Conservation (phyloP, 2,888 invertebrate genomes). For the Apotomis betuletana region DNA sequence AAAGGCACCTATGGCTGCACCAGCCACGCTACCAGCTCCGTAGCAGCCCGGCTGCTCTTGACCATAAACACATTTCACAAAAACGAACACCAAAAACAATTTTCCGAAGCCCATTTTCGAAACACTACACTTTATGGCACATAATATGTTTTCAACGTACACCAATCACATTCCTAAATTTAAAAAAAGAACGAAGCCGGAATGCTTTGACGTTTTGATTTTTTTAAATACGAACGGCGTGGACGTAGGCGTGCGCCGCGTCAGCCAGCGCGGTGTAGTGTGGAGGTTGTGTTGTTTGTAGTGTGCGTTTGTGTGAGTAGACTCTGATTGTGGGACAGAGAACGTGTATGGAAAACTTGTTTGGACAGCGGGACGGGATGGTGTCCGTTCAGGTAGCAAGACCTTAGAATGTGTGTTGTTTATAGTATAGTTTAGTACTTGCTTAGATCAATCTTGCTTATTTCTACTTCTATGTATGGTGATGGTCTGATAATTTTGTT, state of each 20-base stretch:
- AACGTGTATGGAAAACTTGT: conserved; percentile 75
- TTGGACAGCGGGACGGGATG: conserved; percentile 59
- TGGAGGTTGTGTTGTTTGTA: conserved; percentile 48
- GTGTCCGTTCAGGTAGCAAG: conserved; percentile 49
- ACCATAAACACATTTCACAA: conserved; percentile 75
- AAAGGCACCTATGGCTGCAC: conserved; percentile 88
- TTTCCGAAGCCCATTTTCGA: conserved; percentile 72
- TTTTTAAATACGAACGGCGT: conserved; percentile 48
- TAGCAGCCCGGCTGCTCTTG: conserved; percentile 82
- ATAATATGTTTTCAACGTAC: conserved; percentile 59
- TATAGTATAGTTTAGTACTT: too few species aligned
- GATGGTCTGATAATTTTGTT: too few species aligned
- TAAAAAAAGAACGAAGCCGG: conserved; percentile 56
- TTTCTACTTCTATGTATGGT: too few species aligned
- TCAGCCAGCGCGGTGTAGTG: conserved; percentile 73
- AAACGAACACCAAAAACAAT: conserved; percentile 74
- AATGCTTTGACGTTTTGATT: conserved; percentile 60
- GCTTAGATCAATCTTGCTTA: too few species aligned
- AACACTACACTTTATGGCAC: conserved; percentile 71
- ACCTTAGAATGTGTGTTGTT: conserved; percentile 18
- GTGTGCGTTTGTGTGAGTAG: conserved; percentile 51
- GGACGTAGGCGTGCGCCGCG: conserved; percentile 65
- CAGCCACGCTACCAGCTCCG: conserved; percentile 87
- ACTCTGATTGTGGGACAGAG: conserved; percentile 75
- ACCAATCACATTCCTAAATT: conserved; percentile 72